These are phyloP conservation scores for Marmota monax DNA, from an alignment of 2,113 vertebrate species.

Conservation along the genomic window DNA sequence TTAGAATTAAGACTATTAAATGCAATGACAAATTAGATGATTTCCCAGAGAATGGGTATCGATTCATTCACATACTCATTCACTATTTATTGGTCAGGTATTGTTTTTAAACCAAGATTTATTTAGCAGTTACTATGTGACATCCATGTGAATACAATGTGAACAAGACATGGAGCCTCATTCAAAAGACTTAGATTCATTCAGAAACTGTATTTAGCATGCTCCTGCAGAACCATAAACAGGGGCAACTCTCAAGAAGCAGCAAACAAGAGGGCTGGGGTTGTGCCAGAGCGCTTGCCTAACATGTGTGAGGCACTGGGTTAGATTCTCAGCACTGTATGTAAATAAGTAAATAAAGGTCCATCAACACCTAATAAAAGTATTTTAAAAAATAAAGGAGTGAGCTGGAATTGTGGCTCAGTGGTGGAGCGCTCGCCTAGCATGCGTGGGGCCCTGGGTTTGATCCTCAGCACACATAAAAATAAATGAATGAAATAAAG, in stretches of 20 bases:
- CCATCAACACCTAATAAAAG: too few relatives aligned
- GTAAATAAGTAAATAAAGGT: too few relatives aligned
- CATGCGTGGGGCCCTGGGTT: too few relatives aligned
- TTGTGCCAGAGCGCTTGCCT: too few relatives aligned
- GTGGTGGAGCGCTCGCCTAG: too few relatives aligned
- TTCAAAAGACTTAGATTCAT: not conserved
- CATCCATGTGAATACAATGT: not conserved
- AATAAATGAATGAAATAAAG: too few relatives aligned
- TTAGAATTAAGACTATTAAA: not conserved
- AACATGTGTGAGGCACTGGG: too few relatives aligned
- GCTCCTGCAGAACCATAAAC: not conserved
- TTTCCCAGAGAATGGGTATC: not conserved
- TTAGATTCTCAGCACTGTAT: too few relatives aligned
- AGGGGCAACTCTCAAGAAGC: not conserved
- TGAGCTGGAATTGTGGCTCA: too few relatives aligned
- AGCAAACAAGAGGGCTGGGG: not conserved
- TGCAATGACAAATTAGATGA: not conserved
- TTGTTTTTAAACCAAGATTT: not conserved
- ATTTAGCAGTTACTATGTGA: not conserved
- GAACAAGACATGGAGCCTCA: not conserved
- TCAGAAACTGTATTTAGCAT: not conserved
- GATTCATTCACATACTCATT: not conserved
- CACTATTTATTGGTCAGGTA: not conserved
- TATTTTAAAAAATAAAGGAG: not conserved
- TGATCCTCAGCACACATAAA: too few relatives aligned